Conservation (phyloP, 2,888 invertebrate species). For the Tipula lateralis region DNA sequence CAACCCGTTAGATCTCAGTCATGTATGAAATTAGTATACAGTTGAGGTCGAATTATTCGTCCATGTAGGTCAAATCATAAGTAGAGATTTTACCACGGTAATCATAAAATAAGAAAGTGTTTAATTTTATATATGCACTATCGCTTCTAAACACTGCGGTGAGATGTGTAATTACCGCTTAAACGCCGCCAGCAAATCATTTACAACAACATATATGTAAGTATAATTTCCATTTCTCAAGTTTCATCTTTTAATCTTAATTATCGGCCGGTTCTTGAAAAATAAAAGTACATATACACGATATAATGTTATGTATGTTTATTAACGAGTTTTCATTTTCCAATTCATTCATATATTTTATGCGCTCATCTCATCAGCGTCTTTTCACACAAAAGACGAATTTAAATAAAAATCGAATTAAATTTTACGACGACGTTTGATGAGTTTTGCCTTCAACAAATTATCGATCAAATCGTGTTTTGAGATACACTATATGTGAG, state of each 20-base stretch:
- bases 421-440: neutral
- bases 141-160: neutral
- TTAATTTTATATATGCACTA: neutral
- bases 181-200: neutral
- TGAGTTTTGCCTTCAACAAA: neutral
- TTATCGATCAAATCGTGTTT: neutral
- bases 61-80: neutral
- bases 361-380: neutral
- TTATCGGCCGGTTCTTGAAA: neutral
- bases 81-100: neutral
- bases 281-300: neutral
- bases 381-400: neutral
- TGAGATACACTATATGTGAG: neutral
- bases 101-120: conserved; percentile 11
- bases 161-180: neutral
- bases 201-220: neutral
- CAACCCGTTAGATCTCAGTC: neutral
- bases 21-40: neutral
- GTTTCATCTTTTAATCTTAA: neutral
- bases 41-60: neutral
- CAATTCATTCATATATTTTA: neutral
- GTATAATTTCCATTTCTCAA: neutral
- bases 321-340: conserved; percentile 12
- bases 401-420: conserved; percentile 19
- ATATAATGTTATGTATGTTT: neutral